Percentiles rank a stretch among this genome's conserved stretches.
Conservation (phyloP, 23 tunicate genomes). For the Ciona savignyi region DNA sequence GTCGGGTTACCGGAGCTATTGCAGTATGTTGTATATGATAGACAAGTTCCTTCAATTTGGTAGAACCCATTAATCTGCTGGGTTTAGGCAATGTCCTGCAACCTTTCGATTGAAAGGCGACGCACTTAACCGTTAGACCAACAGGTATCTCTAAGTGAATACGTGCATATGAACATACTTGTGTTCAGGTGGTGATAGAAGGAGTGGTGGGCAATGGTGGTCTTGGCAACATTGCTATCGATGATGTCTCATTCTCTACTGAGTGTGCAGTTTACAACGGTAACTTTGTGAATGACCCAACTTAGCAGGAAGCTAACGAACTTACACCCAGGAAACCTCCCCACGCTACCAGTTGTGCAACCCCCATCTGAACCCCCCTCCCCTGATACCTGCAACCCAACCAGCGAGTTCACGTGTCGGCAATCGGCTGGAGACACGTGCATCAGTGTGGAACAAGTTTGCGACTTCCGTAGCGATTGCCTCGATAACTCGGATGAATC, state of each 20-base stretch:
- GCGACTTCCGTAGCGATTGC: conserved; percentile 91
- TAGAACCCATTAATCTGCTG: too few relatives aligned
- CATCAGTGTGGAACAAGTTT: conserved; percentile 30
- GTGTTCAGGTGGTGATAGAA: conserved; percentile 65
- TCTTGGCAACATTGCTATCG: conserved; percentile 86
- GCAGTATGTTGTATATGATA: too few relatives aligned
- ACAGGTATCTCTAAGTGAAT: too few relatives aligned
- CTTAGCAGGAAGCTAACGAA: too few relatives aligned
- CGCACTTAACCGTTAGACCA: too few relatives aligned
- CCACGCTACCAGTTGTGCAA: conserved; percentile 35
- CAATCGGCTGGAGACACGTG: conserved; percentile 31
- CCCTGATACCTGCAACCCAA: conserved; percentile 38
- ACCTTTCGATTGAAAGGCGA: too few relatives aligned
- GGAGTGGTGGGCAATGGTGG: conserved; percentile 66
- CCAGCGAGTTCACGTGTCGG: conserved; percentile 47
- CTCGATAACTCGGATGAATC: conserved; percentile 69
- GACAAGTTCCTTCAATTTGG: too few relatives aligned
- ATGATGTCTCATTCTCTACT: conserved; percentile 76
- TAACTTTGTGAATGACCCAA: too few relatives aligned
- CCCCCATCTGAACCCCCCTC: conserved; percentile 62
- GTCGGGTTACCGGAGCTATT: too few relatives aligned
- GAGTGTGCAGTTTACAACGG: conserved; percentile 29
- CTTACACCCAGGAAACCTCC: conserved; percentile 38
- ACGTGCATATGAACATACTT: not conserved
- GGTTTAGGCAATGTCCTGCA: too few relatives aligned